These are phyloP conservation scores for Eciton burchellii DNA, from an alignment of 1,140 invertebrate genomes.

Conservation along the genomic window DNA sequence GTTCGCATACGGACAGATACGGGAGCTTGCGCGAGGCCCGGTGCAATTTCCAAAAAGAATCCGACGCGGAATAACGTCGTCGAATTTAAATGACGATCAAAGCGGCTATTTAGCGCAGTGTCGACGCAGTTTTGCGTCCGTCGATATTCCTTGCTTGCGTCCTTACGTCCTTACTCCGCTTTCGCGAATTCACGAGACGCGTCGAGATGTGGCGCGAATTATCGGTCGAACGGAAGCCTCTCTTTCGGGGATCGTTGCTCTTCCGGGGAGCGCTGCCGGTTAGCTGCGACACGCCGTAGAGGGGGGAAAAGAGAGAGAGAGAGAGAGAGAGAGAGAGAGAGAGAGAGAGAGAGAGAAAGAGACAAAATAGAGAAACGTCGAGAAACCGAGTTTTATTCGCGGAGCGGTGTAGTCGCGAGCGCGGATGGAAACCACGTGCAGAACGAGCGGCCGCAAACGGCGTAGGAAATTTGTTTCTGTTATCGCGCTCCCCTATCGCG, in stretches of 20 bases:
- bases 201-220: not conserved
- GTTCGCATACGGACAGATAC: slow-evolving; percentile 29
- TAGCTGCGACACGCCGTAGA: slow-evolving; percentile 4
- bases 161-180: no score
- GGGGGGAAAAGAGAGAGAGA: no score
- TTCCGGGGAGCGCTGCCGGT: not conserved
- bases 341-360: no score
- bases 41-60: slow-evolving; percentile 7
- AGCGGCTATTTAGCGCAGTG: not conserved
- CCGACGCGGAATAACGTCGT: slow-evolving; percentile 9
- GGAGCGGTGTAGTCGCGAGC: slow-evolving; percentile 62
- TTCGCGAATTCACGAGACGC: no score
- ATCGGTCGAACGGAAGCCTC: not conserved
- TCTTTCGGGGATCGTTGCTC: not conserved
- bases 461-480: slow-evolving; percentile 78
- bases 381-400: slow-evolving; percentile 70
- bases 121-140: not conserved
- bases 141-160: not conserved
- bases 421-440: slow-evolving; percentile 65
- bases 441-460: slow-evolving; percentile 68
- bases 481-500: slow-evolving; percentile 70
- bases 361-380: slow-evolving; percentile 46
- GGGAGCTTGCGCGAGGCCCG: slow-evolving; percentile 10
- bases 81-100: not conserved
- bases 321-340: no score